Evolutionary conservation across 2,113 vertebrate species (phyloP).

Genomic region (Cisticola juncidis): DNA sequence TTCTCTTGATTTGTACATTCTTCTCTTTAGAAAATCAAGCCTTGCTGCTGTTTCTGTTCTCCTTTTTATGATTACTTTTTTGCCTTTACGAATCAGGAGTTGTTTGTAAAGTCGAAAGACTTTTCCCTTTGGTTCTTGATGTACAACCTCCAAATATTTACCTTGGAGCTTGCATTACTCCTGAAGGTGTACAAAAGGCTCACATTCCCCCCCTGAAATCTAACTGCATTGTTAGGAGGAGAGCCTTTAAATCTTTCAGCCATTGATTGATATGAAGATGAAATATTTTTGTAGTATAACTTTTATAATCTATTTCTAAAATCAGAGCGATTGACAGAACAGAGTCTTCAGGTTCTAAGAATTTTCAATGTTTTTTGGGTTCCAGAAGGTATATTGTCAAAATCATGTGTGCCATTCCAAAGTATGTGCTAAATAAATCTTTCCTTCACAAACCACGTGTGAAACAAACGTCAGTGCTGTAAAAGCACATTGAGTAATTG

Average conservation of each 20-base stretch:
- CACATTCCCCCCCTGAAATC: slow-evolving; percentile 3
- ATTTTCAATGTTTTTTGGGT: slow-evolving; percentile 26
- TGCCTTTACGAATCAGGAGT: slow-evolving; percentile 52
- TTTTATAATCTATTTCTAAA: slow-evolving; percentile 66
- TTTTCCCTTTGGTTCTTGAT: slow-evolving; percentile 56
- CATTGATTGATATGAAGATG: slow-evolving; percentile 52
- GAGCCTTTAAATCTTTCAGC: slow-evolving; percentile 50
- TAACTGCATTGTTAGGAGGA: not conserved
- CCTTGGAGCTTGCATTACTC: slow-evolving; percentile 52
- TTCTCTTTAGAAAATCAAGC: slow-evolving; percentile 55
- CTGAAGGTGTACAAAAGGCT: slow-evolving; percentile 51
- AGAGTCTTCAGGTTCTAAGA: slow-evolving; percentile 41
- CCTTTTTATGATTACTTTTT: slow-evolving; percentile 6
- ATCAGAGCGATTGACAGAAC: slow-evolving; percentile 12
- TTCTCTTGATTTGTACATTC: slow-evolving; percentile 48
- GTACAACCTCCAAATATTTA: slow-evolving; percentile 58
- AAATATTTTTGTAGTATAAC: slow-evolving; percentile 62
- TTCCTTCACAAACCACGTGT: not conserved
- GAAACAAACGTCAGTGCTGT: not conserved
- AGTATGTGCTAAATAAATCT: slow-evolving; percentile 44
- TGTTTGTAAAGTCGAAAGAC: slow-evolving; percentile 30
- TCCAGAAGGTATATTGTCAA: slow-evolving; percentile 27
- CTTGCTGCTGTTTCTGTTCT: slow-evolving; percentile 30
- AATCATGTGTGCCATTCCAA: slow-evolving; percentile 53
- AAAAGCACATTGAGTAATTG: not conserved